Base-by-base conservation (phyloP, 2,113 vertebrate genomes). In the Brachyhypopomus occidentalis region DNA sequence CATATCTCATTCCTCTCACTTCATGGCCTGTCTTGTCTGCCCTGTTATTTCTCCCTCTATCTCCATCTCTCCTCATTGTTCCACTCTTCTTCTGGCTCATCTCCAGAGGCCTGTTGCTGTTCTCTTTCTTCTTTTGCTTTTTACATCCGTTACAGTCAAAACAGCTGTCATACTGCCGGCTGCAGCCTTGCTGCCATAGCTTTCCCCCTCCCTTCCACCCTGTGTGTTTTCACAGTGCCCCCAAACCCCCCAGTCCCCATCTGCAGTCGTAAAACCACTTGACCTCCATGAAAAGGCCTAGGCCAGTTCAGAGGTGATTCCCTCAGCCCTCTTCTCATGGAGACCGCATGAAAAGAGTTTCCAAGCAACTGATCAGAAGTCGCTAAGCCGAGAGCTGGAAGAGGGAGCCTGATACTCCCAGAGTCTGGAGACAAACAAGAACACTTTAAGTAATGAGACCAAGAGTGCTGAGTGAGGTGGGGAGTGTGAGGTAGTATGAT, bases 131-230 rank as follows among this genome's bases (percentile, higher is more conserved):
- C 20, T 17, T 64, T 19, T 27, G 30, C 19, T 79, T 78, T 76
- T 58, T 86, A 86, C 85, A 82, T 83, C 84, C 85, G 85, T 90
- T 89, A 89, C 89, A 52, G 34, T 85, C 82, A 85, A 79, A 85
- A 74, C 84, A 85, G 76, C 84, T 82, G 84, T 85, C 77, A 56
- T 2, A 19, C 72, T 45, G 59, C 75, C 38, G 75, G 59, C 67
- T 36, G 81, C 45, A 48, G 67, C 23, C 20, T 63, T 59, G 4
- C 55, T 41, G 41, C 41, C 9, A 9, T 41, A 41, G 41, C 41
- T 78, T 70, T 64, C 59, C 56, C 80, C 63, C n/a, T 52, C 14
- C 45, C 55, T 76, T 55, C 52, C 16, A 60, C 70, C 60, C 76
- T 17, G 11, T 76, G 72, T 78, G 80, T 71, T 79, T 76, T 79